Base-by-base conservation (phyloP, 2,888 invertebrate species). In the Brachyopa scutellaris region DNA sequence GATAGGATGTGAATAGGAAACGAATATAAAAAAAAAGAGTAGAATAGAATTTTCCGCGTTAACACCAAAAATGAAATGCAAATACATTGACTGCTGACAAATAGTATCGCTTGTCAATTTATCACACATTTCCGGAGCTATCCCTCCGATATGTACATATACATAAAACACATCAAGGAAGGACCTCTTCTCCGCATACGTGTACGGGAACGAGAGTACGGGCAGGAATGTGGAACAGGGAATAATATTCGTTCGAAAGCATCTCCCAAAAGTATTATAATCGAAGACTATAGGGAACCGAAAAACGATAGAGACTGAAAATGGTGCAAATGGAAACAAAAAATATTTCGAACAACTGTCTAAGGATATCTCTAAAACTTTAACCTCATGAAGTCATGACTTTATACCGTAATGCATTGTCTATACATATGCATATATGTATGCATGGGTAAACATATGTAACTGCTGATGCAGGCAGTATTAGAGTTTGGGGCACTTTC, bases 81-180 rank as follows among this genome's bases (percentile, higher is more conserved):
- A 88, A 88, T 88, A 87, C 86, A 87, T 88, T 88, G 89, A 88
- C 87, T 88, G 87, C 90, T 89, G 90, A 89, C 89, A 89, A 90
- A 89, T 88, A 88, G 88, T 87, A 89, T 88, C 88, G 88, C 88
- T 87, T 90, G 89, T 89, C 90, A 90, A 89, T 89, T 89, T 89
- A 88, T 89, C 88, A 89, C 87, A 88, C 87, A 85, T 55, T 23
- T 42, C 19, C 55, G 33, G 38, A 51, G 55, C 9, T 26, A 55
- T 59, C 76, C 33, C 51, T 17, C 19, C 31, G 2, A 33, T 5
- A 59, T 6, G 59, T 19, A 29, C 9, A 5, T 23, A 8, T 1
- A 9, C 13, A 23, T 8, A 31, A 26, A 47, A 45, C 8, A 31
- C 23, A 29, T 15, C 8, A 33, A 5, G 11, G 15, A 45, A 53